A percentile compares a stretch with the other conserved stretches of the same genome.
Conservation (phyloP, 2,888 invertebrate species). For the Andrena haemorrhoa region DNA sequence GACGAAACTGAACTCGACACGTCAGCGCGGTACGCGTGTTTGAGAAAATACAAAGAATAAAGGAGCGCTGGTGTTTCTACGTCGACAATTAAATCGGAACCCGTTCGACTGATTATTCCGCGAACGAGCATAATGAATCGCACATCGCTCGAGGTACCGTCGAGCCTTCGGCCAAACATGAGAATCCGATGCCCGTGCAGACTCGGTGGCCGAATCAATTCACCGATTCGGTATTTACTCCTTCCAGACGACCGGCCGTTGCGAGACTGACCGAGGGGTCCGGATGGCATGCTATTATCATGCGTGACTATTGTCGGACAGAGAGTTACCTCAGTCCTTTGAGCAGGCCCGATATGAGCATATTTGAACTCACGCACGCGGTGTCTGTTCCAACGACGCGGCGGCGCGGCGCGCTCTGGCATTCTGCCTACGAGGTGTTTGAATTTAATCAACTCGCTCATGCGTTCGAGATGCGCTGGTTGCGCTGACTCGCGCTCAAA, state of each 20-base stretch:
- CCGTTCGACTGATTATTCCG: neutral
- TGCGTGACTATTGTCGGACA: slow-evolving; percentile 82
- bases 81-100: neutral
- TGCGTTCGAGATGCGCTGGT: slow-evolving; percentile 79
- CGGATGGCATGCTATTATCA: slow-evolving; percentile 81
- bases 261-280: slow-evolving; percentile 64
- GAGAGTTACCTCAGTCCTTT: slow-evolving; percentile 79
- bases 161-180: slow-evolving; percentile 16
- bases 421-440: slow-evolving; percentile 83
- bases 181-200: slow-evolving; percentile 24
- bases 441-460: slow-evolving; percentile 84
- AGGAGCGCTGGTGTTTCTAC: neutral
- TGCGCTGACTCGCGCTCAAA: slow-evolving; percentile 76
- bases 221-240: slow-evolving; percentile 72
- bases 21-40: slow-evolving; percentile 50
- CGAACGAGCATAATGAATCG: neutral
- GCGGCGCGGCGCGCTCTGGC: slow-evolving; percentile 73
- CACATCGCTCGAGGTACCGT: neutral
- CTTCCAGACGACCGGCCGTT: slow-evolving; percentile 76
- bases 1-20: slow-evolving; percentile 68
- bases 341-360: slow-evolving; percentile 82
- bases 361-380: slow-evolving; percentile 82
- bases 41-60: neutral
- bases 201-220: slow-evolving; percentile 51
- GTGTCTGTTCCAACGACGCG: slow-evolving; percentile 70